Conservation (phyloP, 2,797 vertebrate species). For the Telmatherina bonti region DNA sequence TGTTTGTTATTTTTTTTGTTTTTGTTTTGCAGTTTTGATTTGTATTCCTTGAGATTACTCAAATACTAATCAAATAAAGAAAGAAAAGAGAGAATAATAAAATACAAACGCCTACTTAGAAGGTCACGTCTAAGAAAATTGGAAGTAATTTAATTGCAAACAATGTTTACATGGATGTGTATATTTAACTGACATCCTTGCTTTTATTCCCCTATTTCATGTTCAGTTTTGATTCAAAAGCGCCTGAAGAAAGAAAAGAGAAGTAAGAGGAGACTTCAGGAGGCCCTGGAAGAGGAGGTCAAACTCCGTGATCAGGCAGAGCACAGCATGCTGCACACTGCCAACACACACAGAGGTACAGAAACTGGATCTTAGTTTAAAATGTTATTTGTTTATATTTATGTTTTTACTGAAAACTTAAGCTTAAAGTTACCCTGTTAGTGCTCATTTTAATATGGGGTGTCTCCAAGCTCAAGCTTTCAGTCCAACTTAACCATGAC, state of each 20-base stretch:
- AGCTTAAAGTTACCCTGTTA: not conserved
- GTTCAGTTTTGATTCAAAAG: constrained; percentile 92
- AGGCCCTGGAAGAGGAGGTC: constrained; percentile 95
- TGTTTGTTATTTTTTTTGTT: no score
- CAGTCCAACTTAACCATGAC: constrained; percentile 41
- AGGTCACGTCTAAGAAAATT: not conserved
- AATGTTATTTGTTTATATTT: constrained; percentile 11
- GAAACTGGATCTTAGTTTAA: not conserved
- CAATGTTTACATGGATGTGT: not conserved
- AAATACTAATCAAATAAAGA: no score
- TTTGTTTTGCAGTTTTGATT: no score
- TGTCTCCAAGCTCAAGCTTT: constrained; percentile 61
- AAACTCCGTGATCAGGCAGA: constrained; percentile 95
- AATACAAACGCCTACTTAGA: not conserved
- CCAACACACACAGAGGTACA: constrained; percentile 73
- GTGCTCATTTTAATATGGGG: constrained; percentile 68
- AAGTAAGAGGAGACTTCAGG: constrained; percentile 95
- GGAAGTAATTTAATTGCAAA: not conserved
- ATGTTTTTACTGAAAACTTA: constrained; percentile 16
- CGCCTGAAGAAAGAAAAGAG: constrained; percentile 98
- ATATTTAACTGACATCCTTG: not conserved
- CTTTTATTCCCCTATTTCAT: not conserved
- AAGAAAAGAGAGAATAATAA: no score
- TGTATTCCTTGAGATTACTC: no score
- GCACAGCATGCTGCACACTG: constrained; percentile 90